Percentiles rank a stretch among this genome's conserved stretches.
phyloP scores from a whole-genome alignment of 1,140 invertebrate species.

The Gryon sp. region DNA sequence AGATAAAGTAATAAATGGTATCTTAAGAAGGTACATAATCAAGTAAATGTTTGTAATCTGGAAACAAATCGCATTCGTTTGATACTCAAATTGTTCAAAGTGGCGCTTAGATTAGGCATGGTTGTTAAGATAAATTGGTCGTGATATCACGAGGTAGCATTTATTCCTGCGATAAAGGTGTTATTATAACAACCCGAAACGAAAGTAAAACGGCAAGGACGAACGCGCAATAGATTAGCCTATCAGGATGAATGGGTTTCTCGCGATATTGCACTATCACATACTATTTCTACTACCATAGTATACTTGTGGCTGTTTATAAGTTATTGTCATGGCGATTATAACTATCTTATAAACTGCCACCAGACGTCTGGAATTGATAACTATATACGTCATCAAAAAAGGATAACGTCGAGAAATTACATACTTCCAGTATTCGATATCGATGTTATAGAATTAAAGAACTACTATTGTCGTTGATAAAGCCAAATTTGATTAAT shows the following conservation, averaged over 20 bases:
- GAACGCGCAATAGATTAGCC: slow-evolving; percentile 23
- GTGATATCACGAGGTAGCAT: slow-evolving; percentile 32
- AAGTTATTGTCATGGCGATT: too few species aligned
- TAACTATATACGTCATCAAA: slow-evolving; percentile 9
- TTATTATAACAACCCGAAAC: slow-evolving; percentile 15
- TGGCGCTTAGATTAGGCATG: slow-evolving; percentile 45
- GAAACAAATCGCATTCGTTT: slow-evolving; percentile 22
- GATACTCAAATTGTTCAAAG: slow-evolving; percentile 31
- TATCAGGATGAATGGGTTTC: slow-evolving; percentile 49
- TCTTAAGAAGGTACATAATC: slow-evolving; percentile 36
- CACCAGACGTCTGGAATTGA: slow-evolving; percentile 19
- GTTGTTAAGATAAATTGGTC: slow-evolving; percentile 21
- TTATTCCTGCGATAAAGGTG: slow-evolving; percentile 40
- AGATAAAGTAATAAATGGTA: slow-evolving; percentile 42
- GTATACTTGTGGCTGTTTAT: too few species aligned
- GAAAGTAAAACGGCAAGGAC: slow-evolving; percentile 4
- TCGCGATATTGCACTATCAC: slow-evolving; percentile 28
- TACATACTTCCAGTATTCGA: too few species aligned
- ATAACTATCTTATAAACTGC: too few species aligned
- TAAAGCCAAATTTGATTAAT: too few species aligned
- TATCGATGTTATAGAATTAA: too few species aligned
- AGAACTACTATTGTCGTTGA: too few species aligned
- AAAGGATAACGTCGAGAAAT: too few species aligned
- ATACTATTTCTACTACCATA: slow-evolving; percentile 37
- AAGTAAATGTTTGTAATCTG: slow-evolving; percentile 34